Conservation (phyloP, 1,140 invertebrate species). For the Cyclina sinensis region DNA sequence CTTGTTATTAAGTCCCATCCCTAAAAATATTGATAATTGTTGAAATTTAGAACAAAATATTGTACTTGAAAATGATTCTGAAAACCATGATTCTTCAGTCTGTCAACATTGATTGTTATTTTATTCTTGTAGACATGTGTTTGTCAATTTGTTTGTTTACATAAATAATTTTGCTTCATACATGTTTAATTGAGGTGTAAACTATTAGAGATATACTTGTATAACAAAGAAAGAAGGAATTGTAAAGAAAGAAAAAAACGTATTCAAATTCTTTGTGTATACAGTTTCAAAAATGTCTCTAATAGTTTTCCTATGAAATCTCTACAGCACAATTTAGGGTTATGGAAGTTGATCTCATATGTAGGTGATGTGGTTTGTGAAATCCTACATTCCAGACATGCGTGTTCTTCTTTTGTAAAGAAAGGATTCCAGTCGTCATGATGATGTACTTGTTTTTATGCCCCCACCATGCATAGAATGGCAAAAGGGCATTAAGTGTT, state of each 20-base stretch:
- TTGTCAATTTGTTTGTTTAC: conserved; percentile 23
- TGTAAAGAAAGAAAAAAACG: neutral
- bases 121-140: neutral
- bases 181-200: conserved; percentile 40
- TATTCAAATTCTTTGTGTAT: neutral
- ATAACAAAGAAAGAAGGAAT: neutral
- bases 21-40: too few species aligned
- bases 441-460: too few species aligned
- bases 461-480: too few species aligned
- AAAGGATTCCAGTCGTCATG: neutral
- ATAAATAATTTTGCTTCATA: conserved; percentile 6
- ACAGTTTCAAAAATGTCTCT: conserved; percentile 27
- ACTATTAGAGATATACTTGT: conserved; percentile 3
- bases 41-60: too few species aligned
- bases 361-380: conserved; percentile 22
- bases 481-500: too few species aligned
- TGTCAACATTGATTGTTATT: conserved; percentile 10
- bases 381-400: conserved; percentile 34
- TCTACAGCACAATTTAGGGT: conserved; percentile 47
- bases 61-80: neutral
- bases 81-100: neutral
- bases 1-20: too few species aligned
- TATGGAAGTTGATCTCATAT: conserved; percentile 4
- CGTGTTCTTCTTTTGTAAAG: neutral
- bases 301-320: conserved; percentile 68